phyloP scores from a whole-genome alignment of 23 tunicate species.

The Phallusia fumigata region DNA sequence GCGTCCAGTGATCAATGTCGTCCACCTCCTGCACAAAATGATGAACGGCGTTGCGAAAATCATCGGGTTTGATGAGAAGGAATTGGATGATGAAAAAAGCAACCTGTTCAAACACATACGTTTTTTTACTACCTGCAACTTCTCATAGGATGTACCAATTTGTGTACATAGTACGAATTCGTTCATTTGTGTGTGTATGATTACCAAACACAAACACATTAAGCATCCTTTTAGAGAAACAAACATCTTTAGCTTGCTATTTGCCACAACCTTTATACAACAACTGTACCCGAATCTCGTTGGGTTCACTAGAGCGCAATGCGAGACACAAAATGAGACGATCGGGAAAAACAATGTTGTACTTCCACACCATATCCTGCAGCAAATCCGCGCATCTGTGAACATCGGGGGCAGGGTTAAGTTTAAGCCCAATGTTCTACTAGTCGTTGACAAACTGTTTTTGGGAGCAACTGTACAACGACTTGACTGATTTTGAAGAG shows the following conservation, averaged over 20 bases:
- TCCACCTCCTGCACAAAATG: slow-evolving; percentile 77
- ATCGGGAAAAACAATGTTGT: slow-evolving; percentile 72
- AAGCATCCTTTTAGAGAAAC: neutral
- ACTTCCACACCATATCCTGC: slow-evolving; percentile 89
- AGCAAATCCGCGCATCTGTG: slow-evolving; percentile 51
- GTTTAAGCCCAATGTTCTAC: neutral
- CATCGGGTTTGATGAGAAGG: slow-evolving; percentile 85
- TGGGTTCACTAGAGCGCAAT: slow-evolving; percentile 69
- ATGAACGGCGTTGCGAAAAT: slow-evolving; percentile 60
- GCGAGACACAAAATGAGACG: slow-evolving; percentile 85
- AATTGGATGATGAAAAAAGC: slow-evolving; percentile 92
- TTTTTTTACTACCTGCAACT: neutral
- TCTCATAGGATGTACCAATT: neutral
- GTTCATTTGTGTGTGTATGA: neutral
- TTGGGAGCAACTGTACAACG: no score
- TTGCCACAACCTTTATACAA: neutral
- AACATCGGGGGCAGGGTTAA: neutral
- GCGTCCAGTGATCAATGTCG: slow-evolving; percentile 65
- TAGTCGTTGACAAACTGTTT: no score
- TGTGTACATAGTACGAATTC: no score
- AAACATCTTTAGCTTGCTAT: neutral
- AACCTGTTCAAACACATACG: slow-evolving; percentile 32
- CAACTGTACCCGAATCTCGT: slow-evolving; percentile 64
- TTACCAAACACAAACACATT: neutral
- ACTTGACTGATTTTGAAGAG: no score